Conservation (phyloP, 2,888 invertebrate species). For the Hydrotaea diabolus region DNA sequence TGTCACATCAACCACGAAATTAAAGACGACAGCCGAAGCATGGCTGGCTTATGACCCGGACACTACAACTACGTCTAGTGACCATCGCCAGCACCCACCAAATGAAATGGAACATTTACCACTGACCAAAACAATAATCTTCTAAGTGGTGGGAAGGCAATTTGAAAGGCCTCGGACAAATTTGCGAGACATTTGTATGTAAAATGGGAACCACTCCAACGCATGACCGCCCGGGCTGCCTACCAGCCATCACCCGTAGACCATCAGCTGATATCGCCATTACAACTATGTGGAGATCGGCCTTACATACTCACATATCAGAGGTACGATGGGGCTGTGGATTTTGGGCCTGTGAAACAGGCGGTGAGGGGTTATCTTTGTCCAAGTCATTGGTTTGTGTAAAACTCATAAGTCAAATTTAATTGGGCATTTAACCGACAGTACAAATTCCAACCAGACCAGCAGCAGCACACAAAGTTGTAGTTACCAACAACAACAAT, state of each 20-base stretch:
- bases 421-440: slow-evolving; percentile 66
- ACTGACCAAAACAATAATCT: slow-evolving; percentile 60
- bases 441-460: slow-evolving; percentile 37
- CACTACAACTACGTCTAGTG: slow-evolving; percentile 16
- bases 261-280: not conserved
- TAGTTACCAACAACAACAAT: not conserved
- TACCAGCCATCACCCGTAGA: not conserved
- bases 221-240: not conserved
- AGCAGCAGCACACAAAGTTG: not conserved
- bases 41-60: not conserved
- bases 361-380: not conserved
- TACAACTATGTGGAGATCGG: not conserved
- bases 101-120: slow-evolving; percentile 45
- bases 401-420: slow-evolving; percentile 65
- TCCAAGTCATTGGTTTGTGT: slow-evolving; percentile 25
- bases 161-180: slow-evolving; percentile 28
- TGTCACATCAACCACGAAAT: slow-evolving; percentile 66
- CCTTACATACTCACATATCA: not conserved
- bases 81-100: slow-evolving; percentile 1
- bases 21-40: slow-evolving; percentile 58
- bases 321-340: not conserved
- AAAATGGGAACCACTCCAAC: not conserved
- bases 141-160: slow-evolving; percentile 34
- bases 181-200: slow-evolving; percentile 35
- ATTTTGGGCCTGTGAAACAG: slow-evolving; percentile 9